A percentile compares a stretch with the other conserved stretches of the same genome.
Evolutionary conservation across 2,113 vertebrate species (phyloP).

Genomic region (Xiphophorus maculatus): DNA sequence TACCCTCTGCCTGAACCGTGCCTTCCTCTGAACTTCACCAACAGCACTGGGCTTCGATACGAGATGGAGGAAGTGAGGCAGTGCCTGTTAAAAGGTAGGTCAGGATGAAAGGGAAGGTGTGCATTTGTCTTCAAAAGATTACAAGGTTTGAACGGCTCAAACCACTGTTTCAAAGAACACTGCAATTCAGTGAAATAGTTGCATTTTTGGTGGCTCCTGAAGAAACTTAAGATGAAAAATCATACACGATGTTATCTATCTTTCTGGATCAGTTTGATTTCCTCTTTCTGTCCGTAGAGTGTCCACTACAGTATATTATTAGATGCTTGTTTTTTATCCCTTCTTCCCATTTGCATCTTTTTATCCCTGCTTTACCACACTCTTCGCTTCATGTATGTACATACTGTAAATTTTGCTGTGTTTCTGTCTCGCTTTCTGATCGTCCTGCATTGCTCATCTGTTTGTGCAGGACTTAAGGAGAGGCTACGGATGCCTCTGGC

Average conservation of each 20-base stretch:
- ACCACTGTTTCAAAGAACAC: constrained; percentile 1
- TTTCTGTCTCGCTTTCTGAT: neutral
- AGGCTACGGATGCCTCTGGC: constrained; percentile 79
- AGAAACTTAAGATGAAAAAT: neutral
- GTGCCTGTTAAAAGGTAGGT: constrained; percentile 79
- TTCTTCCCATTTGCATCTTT: constrained; percentile 40
- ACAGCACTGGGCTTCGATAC: constrained; percentile 71
- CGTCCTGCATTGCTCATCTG: constrained; percentile 8
- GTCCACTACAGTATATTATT: constrained; percentile 15
- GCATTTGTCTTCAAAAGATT: constrained; percentile 30
- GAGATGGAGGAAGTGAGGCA: constrained; percentile 81
- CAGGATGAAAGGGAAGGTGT: constrained; percentile 13
- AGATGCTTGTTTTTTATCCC: neutral
- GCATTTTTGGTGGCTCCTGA: neutral
- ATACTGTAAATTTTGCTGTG: constrained; percentile 12
- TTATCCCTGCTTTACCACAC: constrained; percentile 24
- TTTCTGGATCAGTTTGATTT: constrained; percentile 6
- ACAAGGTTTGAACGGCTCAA: constrained; percentile 9
- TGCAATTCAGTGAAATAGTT: constrained; percentile 16
- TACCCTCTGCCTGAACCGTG: constrained; percentile 70
- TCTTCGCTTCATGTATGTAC: constrained; percentile 17
- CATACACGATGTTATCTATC: neutral
- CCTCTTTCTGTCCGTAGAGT: constrained; percentile 27
- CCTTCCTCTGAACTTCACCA: constrained; percentile 71
- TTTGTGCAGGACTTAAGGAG: constrained; percentile 79